Evolutionary conservation across 2,113 vertebrate species (phyloP), one percentile per base, ranked within the genome.

Genomic region (Sarotherodon lohbergeri): DNA sequence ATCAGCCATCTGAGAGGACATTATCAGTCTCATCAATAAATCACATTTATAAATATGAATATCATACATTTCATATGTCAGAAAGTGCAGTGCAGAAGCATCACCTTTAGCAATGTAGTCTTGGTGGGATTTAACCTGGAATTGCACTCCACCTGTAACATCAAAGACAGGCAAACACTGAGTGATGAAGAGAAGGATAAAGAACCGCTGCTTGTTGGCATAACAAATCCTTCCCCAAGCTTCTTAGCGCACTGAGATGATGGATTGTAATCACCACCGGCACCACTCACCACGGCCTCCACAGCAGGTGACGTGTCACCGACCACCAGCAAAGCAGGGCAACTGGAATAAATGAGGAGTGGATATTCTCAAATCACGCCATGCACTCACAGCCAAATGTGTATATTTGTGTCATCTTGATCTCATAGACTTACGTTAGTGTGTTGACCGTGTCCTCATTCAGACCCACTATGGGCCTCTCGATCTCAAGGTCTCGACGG

Each of bases 91-190:
- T 9, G 10, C 17, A 36, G 1, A 71, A 52, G 2, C 29, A 36
- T 96, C 87, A 97, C 98, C 98, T 99, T 99, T 80, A 99, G 93
- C 63, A 99, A 96, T 41, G 98, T 99, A 82, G 98, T 98, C 95
- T 98, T 98, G 88, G 97, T 97, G 46, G 98, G 98, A 93, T 99
- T 98, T 95, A 99, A 97, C 92, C 98, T 98, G 88, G 98, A 98
- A 94, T 99, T 99, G 92, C 98, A 99, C 96, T 99, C 98, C 93
- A 99, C 98, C 98, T 99, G 86, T 90, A 97, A 93, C 57, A 89
- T 17, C 7, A 83, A 78, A 17, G 6, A 85, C 10, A 63, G 3
- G 3, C 83, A 56, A 56, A 14, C 11, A 14, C 2, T n/a, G 36
- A 56, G 50, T 24, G 79, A 11, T 6, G 19, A 52, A 50, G 41